phyloP scores from a whole-genome alignment of 2,888 invertebrate genomes.

The Agrochola macilenta region DNA sequence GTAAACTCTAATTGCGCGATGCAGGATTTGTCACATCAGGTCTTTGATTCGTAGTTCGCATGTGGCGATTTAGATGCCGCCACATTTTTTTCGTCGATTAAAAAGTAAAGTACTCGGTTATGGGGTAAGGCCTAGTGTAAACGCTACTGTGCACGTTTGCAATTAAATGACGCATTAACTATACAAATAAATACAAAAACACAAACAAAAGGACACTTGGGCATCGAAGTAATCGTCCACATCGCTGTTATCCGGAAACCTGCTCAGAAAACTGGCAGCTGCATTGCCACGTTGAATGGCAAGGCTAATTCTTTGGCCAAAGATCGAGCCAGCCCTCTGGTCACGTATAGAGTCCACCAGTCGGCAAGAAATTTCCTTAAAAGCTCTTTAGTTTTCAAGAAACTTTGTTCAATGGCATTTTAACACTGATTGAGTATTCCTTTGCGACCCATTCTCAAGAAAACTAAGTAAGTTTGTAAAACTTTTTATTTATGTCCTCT shows the following conservation, averaged over 20 bases:
- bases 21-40: too few species aligned
- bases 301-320: neutral
- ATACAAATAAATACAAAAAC: neutral
- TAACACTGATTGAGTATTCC: constrained; percentile 31
- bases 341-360: too few species aligned
- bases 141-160: too few species aligned
- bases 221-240: neutral
- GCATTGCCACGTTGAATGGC: neutral
- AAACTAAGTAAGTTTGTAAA: constrained; percentile 3
- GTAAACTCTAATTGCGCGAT: too few species aligned
- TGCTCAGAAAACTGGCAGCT: neutral
- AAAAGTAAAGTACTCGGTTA: too few species aligned
- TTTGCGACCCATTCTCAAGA: constrained; percentile 22
- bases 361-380: neutral
- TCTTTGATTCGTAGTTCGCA: too few species aligned
- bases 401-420: constrained; percentile 17
- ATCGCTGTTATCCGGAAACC: neutral
- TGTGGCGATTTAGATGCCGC: too few species aligned
- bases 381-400: neutral
- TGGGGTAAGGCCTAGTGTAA: too few species aligned
- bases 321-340: neutral
- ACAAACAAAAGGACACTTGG: neutral
- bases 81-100: too few species aligned
- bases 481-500: constrained; percentile 14
- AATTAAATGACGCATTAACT: neutral